Percentiles rank a stretch among this genome's conserved stretches.
These are phyloP conservation scores for Oceanodroma leucorhoa DNA, from an alignment of 2,797 vertebrate genomes.

Conservation along the genomic window DNA sequence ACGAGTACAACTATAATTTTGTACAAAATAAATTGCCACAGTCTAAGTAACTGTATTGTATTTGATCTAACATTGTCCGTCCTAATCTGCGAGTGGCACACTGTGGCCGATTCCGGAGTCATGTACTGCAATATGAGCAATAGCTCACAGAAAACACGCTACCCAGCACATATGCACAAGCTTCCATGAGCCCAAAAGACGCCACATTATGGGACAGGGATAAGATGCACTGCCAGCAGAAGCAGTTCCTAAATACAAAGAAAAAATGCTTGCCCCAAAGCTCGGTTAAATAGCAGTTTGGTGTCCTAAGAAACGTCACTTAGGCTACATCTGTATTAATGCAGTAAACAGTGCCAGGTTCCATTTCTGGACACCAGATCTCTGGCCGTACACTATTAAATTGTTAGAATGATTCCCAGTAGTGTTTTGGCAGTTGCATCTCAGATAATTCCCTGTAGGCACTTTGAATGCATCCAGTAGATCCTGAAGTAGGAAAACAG, in stretches of 20 bases:
- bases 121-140: not conserved
- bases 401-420: not conserved
- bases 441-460: not conserved
- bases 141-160: not conserved
- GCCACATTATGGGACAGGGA: not conserved
- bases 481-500: not conserved
- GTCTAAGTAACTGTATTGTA: not conserved
- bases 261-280: not conserved
- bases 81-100: not conserved
- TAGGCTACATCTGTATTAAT: not conserved
- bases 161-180: not conserved
- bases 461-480: not conserved
- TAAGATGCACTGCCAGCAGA: not conserved
- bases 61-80: not conserved
- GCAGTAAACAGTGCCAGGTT: not conserved
- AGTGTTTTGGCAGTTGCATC: not conserved
- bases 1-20: not conserved
- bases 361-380: not conserved
- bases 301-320: not conserved
- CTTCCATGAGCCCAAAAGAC: not conserved
- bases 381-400: not conserved
- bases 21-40: not conserved
- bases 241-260: not conserved
- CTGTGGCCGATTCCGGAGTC: rapidly evolving
- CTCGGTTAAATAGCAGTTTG: not conserved